A percentile compares a stretch with the other conserved stretches of the same genome.
phyloP scores from a whole-genome alignment of 1,140 invertebrate genomes.

The Drosophila pseudoananassae region DNA sequence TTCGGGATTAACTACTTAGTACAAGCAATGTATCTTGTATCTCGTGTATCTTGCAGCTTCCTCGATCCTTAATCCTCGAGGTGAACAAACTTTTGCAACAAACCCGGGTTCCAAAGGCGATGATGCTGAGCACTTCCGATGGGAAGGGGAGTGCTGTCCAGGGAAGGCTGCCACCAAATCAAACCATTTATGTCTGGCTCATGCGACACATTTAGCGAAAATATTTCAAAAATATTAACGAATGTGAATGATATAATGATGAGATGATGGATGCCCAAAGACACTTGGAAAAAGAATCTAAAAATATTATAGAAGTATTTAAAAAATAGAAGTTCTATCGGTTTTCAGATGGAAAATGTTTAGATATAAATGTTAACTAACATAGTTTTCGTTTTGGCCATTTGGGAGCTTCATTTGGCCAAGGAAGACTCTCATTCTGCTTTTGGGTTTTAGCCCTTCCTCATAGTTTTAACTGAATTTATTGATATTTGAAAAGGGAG shows the following conservation, averaged over 20 bases:
- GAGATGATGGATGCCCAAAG: conserved; percentile 51
- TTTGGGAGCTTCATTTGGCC: too few species aligned
- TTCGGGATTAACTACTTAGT: conserved; percentile 77
- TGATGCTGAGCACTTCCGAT: conserved; percentile 26
- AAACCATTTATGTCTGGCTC: conserved; percentile 76
- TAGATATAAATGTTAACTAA: too few species aligned
- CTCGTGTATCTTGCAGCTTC: conserved; percentile 5
- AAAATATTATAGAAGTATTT: too few species aligned
- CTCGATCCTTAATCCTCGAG: conserved; percentile 35
- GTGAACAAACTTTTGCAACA: conserved; percentile 77
- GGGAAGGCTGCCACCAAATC: conserved; percentile 63
- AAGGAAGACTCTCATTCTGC: too few species aligned
- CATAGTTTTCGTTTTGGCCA: too few species aligned
- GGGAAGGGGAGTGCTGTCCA: conserved; percentile 1
- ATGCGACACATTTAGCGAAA: conserved; percentile 78
- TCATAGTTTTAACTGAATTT: too few species aligned
- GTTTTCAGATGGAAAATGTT: background rate
- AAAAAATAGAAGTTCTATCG: background rate
- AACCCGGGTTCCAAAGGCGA: conserved; percentile 24
- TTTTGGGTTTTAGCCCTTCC: too few species aligned
- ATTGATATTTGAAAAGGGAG: too few species aligned
- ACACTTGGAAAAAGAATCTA: conserved; percentile 39
- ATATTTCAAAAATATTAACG: conserved; percentile 82
- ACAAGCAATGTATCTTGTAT: conserved; percentile 38
- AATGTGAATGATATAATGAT: conserved; percentile 81